These are phyloP conservation scores for Brienomyrus longianalis DNA, from an alignment of 2,113 vertebrate genomes.

Conservation along the genomic window DNA sequence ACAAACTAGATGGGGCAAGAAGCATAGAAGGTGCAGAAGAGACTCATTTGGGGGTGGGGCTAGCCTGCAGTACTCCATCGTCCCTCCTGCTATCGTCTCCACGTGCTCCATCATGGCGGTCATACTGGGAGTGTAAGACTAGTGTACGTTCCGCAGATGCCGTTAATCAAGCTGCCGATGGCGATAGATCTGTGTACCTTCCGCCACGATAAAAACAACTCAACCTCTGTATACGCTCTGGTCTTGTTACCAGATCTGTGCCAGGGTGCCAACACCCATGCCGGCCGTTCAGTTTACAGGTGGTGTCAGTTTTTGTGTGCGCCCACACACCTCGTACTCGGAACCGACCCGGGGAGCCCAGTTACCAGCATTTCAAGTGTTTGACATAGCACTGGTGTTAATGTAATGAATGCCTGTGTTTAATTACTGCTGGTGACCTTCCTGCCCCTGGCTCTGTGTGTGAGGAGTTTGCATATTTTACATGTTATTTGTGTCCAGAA, in stretches of 20 bases:
- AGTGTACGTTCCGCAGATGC: neutral
- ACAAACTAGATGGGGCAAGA: constrained; percentile 25
- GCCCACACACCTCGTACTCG: neutral
- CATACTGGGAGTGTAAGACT: neutral
- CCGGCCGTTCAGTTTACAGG: neutral
- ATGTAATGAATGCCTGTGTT: neutral
- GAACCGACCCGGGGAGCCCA: neutral
- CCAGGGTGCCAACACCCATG: neutral
- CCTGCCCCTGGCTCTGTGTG: neutral
- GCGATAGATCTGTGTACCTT: neutral
- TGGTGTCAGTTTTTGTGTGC: neutral
- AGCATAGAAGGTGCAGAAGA: neutral
- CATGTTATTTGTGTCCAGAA: neutral
- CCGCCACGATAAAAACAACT: neutral
- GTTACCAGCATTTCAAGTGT: neutral
- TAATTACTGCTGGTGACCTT: neutral
- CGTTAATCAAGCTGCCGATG: neutral
- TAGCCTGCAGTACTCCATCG: neutral
- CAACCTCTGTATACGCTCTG: neutral
- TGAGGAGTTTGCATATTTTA: neutral
- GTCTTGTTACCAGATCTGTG: neutral
- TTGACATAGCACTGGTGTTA: neutral
- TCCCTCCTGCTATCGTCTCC: neutral
- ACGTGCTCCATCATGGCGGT: neutral
- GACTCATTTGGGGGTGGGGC: neutral